Percentiles rank a stretch among this genome's conserved stretches.
phyloP scores from a whole-genome alignment of 2,888 invertebrate species.

The Drosophila borborema region DNA sequence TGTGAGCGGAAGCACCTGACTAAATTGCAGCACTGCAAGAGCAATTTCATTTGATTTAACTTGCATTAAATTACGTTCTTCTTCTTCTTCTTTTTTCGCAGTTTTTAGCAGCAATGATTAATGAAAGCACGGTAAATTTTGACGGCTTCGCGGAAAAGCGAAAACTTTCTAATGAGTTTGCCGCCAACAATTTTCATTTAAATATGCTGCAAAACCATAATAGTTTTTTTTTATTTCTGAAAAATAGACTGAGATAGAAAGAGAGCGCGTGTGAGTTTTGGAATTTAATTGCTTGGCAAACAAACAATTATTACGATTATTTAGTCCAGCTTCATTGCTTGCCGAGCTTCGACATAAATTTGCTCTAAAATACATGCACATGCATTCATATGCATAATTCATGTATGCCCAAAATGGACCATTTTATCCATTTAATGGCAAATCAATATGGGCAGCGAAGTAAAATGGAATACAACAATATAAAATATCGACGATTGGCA shows the following conservation, averaged over 20 bases:
- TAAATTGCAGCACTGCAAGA: conserved; percentile 59
- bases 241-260: background rate
- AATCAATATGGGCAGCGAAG: conserved; percentile 57
- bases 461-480: conserved; percentile 44
- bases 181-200: conserved; percentile 13
- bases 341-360: conserved; percentile 1
- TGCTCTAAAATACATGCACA: conserved; percentile 20
- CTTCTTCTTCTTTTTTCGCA: background rate
- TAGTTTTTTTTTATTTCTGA: background rate
- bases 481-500: conserved; percentile 58
- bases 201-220: background rate
- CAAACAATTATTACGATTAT: conserved; percentile 2
- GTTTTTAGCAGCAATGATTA: conserved; percentile 42
- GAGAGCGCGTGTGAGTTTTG: background rate
- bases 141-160: conserved; percentile 25
- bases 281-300: conserved; percentile 7
- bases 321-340: background rate
- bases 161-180: conserved; percentile 19
- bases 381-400: conserved; percentile 56
- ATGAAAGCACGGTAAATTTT: conserved; percentile 49
- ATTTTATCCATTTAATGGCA: conserved; percentile 47
- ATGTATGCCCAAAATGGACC: conserved; percentile 37
- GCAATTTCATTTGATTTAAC: conserved; percentile 63
- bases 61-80: conserved; percentile 60
- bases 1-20: conserved; percentile 57